These are phyloP conservation scores for Epinotia demarniana DNA, from an alignment of 2,888 invertebrate genomes.

Conservation along the genomic window DNA sequence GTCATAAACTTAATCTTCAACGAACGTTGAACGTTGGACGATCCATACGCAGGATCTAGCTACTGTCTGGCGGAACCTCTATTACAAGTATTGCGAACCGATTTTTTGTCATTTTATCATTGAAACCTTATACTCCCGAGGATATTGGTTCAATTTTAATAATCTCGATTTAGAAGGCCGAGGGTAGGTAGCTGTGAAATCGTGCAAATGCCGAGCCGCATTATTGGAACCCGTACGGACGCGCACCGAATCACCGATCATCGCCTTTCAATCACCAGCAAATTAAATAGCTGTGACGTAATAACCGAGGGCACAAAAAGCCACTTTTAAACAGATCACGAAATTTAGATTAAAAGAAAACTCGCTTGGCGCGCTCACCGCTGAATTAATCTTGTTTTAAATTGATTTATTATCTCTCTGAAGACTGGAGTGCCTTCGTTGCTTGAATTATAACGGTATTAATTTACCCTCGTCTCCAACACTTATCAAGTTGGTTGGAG, in stretches of 20 bases:
- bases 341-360: constrained; percentile 41
- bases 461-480: constrained; percentile 26
- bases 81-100: background rate
- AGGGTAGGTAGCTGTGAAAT: constrained; percentile 14
- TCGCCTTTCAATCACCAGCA: constrained; percentile 28
- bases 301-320: constrained; percentile 7
- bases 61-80: background rate
- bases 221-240: constrained; percentile 11
- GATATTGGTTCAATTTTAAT: constrained; percentile 23
- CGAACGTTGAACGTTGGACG: no score
- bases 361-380: constrained; percentile 22
- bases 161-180: constrained; percentile 16
- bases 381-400: constrained; percentile 36
- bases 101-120: background rate
- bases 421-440: constrained; percentile 17
- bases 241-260: constrained; percentile 22
- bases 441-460: constrained; percentile 29
- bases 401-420: constrained; percentile 41
- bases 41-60: background rate
- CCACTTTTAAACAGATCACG: constrained; percentile 25
- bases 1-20: background rate
- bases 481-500: constrained; percentile 25
- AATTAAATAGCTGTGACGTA: constrained; percentile 31
- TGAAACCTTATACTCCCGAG: background rate
- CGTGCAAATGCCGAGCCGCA: constrained; percentile 31